Evolutionary conservation across 64 coral and sea anemone genomes (phyloP).

Genomic region (Pocillopora damicornis): DNA sequence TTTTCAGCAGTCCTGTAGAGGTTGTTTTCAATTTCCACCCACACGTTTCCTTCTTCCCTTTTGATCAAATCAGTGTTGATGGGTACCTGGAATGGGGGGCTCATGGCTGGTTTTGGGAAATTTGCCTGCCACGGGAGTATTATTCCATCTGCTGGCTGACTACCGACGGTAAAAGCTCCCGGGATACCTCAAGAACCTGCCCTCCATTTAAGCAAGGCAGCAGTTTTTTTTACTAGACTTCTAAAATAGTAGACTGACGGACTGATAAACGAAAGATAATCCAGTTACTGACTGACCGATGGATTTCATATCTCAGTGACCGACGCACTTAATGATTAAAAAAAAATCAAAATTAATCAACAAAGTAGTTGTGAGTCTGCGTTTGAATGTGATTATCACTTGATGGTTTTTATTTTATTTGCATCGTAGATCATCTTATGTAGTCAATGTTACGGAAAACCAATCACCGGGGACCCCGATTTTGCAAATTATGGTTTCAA

Average conservation of each 20-base stretch:
- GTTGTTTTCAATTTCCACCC: no score
- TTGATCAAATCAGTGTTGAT: no score
- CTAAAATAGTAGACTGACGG: background rate
- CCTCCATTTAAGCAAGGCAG: no score
- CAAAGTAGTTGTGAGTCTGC: background rate
- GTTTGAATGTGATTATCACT: background rate
- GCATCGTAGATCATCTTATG: conserved; percentile 64
- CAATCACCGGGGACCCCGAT: conserved; percentile 53
- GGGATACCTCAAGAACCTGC: no score
- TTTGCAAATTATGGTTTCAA: conserved; percentile 38
- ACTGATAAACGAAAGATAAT: background rate
- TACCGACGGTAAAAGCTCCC: no score
- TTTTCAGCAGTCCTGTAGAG: no score
- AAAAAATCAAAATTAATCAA: background rate
- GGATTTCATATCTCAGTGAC: background rate
- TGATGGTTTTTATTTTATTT: background rate
- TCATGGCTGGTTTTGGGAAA: no score
- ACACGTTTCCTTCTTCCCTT: no score
- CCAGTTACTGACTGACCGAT: background rate
- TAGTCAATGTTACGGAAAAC: conserved; percentile 66
- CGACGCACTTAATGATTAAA: background rate
- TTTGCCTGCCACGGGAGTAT: no score
- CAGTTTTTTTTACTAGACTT: no score
- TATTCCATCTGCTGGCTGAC: no score
- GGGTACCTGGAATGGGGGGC: no score